phyloP scores from a whole-genome alignment of 2,888 invertebrate genomes.

The Dascillus cervinus region DNA sequence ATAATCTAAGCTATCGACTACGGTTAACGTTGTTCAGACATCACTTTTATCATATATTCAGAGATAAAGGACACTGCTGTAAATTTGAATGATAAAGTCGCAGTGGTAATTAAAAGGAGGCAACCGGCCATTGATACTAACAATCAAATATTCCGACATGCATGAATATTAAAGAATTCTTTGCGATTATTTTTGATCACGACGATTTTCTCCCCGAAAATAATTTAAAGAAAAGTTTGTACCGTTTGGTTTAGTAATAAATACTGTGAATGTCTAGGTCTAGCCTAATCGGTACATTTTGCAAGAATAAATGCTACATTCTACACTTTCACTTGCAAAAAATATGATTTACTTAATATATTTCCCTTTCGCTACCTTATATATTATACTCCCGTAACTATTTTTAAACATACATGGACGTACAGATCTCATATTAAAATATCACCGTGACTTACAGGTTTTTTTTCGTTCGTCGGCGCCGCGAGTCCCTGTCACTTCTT shows the following conservation, averaged over 20 bases:
- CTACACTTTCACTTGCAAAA: slow-evolving; percentile 25
- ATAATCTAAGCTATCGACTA: no score
- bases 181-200: no score
- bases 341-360: slow-evolving; percentile 20
- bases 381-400: slow-evolving; percentile 13
- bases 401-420: slow-evolving; percentile 27
- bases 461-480: slow-evolving; percentile 16
- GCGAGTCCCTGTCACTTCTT: slow-evolving; percentile 17
- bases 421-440: slow-evolving; percentile 23
- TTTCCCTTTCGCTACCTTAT: slow-evolving; percentile 10
- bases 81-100: no score
- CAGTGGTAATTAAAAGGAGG: no score
- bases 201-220: no score
- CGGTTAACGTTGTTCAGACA: no score
- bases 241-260: slow-evolving; percentile 7
- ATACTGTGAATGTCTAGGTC: slow-evolving; percentile 8
- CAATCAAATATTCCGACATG: no score
- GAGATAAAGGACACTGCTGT: no score
- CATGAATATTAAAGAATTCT: no score
- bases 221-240: no score
- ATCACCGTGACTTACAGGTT: slow-evolving; percentile 20
- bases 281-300: slow-evolving; percentile 20
- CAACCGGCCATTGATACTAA: no score
- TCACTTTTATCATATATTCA: no score
- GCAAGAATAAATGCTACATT: slow-evolving; percentile 28